Evolutionary conservation across 2,888 invertebrate species (phyloP).

Genomic region (Acleris cristana): DNA sequence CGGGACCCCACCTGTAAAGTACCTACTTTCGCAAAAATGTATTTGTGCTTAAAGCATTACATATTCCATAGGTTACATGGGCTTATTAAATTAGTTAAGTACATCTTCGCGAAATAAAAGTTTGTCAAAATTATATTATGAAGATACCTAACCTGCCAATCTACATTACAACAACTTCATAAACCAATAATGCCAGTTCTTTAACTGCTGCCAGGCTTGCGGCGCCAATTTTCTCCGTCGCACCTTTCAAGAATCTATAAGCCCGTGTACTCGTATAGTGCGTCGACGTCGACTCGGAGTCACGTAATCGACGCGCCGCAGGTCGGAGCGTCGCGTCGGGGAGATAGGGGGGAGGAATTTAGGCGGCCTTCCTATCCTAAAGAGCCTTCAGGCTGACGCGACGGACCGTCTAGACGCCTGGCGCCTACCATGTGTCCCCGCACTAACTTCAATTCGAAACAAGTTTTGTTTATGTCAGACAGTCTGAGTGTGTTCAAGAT

Average conservation of each 20-base stretch:
- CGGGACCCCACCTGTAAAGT: too few relatives aligned
- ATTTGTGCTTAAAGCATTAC: too few relatives aligned
- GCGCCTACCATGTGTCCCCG: constrained; percentile 61
- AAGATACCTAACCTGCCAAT: too few relatives aligned
- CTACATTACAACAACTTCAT: too few relatives aligned
- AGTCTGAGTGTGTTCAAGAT: constrained; percentile 15
- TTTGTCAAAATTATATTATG: too few relatives aligned
- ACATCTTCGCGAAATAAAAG: too few relatives aligned
- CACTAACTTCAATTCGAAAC: constrained; percentile 38
- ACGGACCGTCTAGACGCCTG: constrained; percentile 75
- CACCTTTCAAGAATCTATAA: constrained; percentile 15
- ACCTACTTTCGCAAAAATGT: too few relatives aligned
- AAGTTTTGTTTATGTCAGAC: constrained; percentile 32
- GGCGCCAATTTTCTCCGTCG: constrained; percentile 11
- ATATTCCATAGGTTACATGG: too few relatives aligned
- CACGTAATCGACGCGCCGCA: constrained; percentile 36
- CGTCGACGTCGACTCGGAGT: constrained; percentile 30
- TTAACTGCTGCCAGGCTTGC: background rate
- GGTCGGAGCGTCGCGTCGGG: constrained; percentile 37
- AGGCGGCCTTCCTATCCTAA: constrained; percentile 68
- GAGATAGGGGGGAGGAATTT: constrained; percentile 50
- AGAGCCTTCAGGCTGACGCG: constrained; percentile 72
- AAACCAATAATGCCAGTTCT: background rate
- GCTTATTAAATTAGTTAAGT: too few relatives aligned
- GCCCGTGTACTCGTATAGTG: constrained; percentile 9